Percentiles rank a stretch among this genome's conserved stretches.
phyloP scores from a whole-genome alignment of 1,140 invertebrate species.

The Leptopilina clavipes region DNA sequence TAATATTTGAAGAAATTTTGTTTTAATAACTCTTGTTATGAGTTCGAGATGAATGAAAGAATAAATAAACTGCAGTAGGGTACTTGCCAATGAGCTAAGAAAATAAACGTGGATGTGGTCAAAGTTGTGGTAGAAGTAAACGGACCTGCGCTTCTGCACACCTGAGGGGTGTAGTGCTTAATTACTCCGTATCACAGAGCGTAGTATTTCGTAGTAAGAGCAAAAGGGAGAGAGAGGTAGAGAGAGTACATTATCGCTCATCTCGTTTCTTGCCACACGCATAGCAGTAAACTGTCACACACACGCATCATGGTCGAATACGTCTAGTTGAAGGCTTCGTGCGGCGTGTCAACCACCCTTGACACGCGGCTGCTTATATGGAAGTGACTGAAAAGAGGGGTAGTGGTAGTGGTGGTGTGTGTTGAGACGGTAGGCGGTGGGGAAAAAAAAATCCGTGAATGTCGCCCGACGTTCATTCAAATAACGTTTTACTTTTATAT shows the following conservation, averaged over 20 bases:
- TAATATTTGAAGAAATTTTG: no score
- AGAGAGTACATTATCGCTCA: background rate
- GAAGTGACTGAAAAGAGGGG: constrained; percentile 26
- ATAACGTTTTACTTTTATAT: background rate
- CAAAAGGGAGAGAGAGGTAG: background rate
- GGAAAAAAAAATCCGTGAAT: constrained; percentile 4
- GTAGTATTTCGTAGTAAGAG: constrained; percentile 17
- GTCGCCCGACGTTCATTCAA: constrained; percentile 12
- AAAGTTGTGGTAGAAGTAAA: constrained; percentile 9
- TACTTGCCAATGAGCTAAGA: background rate
- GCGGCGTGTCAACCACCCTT: background rate
- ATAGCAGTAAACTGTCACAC: constrained; percentile 34
- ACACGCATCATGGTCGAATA: constrained; percentile 31
- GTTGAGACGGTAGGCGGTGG: constrained; percentile 1
- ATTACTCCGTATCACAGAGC: constrained; percentile 13
- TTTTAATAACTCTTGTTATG: background rate
- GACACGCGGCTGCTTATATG: constrained; percentile 8
- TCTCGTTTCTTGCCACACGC: constrained; percentile 14
- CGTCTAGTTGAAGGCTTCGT: constrained; percentile 6
- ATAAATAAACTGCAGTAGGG: constrained; percentile 14
- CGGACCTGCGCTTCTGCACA: constrained; percentile 13
- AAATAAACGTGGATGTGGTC: background rate
- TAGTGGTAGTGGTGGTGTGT: background rate
- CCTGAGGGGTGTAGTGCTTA: background rate
- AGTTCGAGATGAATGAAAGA: background rate